Evolutionary conservation across 2,113 vertebrate genomes (phyloP), one percentile per base, ranked within the genome.

Genomic region (Myodes glareolus): DNA sequence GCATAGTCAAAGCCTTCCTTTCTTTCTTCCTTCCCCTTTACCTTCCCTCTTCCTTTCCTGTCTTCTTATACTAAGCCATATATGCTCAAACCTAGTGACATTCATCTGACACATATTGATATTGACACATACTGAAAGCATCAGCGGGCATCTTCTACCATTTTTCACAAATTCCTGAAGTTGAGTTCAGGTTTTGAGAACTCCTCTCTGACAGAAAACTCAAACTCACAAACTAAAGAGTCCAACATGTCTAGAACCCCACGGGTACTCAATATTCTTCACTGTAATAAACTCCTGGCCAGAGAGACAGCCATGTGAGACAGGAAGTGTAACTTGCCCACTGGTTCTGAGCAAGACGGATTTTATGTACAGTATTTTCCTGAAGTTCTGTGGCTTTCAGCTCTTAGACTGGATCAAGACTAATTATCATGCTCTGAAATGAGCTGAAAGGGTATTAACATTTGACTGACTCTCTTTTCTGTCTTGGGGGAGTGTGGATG

Each of bases 301-400:
- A 11, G 36, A 36, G 23, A 87, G 3, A 9, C 33, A 23, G 10
- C 36, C 6, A 25, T 4, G 0, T 25, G 23, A 55, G 7, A 0
- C 2, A 19, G 12, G 7, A n/a, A 27, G 39, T 9, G 0, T 3
- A 50, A 6, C 29, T 65, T 3, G 11, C 16, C 1, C 39, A 33
- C 19, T 31, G 23, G 0, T 4, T 80, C 67, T 12, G 4, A 31
- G 47, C 19, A 21, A 31, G 10, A 80, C 6, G 2, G 0, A 72
- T 50, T 39, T 87, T 52, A 50, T 25, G 14, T 25, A 45, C 7
- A 58, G 10, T 11, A 27, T 61, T 36, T 75, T 3, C 9, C 52
- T 55, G 85, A 84, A 47, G 1, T 16, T 27, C 47, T 33, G 0
- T 19, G 21, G 3, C 4, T 13, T 67, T 78, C 16, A 1, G 7